Evolutionary conservation across 2,888 invertebrate species (phyloP).

Genomic region (Mythimna loreyi): DNA sequence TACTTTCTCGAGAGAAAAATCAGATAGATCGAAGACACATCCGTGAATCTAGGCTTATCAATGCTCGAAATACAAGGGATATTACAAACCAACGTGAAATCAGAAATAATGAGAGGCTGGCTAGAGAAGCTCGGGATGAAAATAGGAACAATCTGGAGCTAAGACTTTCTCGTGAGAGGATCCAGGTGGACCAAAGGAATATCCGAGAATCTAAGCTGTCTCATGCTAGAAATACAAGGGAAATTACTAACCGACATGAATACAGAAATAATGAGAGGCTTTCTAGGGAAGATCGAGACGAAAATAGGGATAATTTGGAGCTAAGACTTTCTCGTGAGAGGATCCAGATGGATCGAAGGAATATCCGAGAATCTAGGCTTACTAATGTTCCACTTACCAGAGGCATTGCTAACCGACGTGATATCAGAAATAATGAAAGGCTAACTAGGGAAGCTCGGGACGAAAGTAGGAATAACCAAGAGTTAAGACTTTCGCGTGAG

Average conservation of each 20-base stretch:
- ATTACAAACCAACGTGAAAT: background rate
- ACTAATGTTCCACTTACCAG: constrained; percentile 17
- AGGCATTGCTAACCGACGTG: constrained; percentile 8
- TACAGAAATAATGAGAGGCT: constrained; percentile 2
- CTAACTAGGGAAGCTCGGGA: constrained; percentile 11
- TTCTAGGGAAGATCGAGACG: constrained; percentile 1
- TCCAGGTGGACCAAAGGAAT: constrained; percentile 21
- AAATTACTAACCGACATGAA: constrained; percentile 1
- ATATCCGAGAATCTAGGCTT: constrained; percentile 30
- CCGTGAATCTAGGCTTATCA: constrained; percentile 24
- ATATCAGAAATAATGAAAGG: constrained; percentile 13
- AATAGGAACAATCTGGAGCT: constrained; percentile 23
- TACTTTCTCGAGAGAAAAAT: constrained; percentile 14
- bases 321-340: constrained; percentile 18
- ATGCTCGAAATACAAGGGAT: background rate
- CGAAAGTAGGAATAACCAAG: constrained; percentile 14
- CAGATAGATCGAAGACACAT: constrained; percentile 2
- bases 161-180: constrained; percentile 18
- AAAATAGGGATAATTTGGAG: constrained; percentile 16
- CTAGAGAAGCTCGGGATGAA: constrained; percentile 1
- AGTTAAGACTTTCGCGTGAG: constrained; percentile 18
- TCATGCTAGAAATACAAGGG: background rate
- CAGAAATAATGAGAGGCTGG: constrained; percentile 8
- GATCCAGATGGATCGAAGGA: constrained; percentile 9
- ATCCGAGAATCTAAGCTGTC: constrained; percentile 27